Conservation (phyloP, 2,113 vertebrate genomes). For the Carassius carassius region DNA sequence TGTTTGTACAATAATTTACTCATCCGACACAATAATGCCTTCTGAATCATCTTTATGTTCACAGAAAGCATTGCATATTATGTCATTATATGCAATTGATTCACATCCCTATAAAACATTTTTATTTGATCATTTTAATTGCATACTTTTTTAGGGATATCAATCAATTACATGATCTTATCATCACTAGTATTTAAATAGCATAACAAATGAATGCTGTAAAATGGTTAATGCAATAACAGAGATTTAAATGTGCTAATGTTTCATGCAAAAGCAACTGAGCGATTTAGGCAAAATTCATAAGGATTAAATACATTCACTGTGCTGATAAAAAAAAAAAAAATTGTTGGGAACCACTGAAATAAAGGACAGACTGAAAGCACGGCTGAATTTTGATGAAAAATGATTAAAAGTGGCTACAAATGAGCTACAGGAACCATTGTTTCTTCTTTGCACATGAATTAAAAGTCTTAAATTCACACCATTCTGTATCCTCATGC, state of each 20-base stretch:
- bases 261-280: background rate
- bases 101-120: background rate
- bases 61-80: background rate
- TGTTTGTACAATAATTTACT: background rate
- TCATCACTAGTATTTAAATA: background rate
- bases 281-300: background rate
- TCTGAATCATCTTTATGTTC: background rate
- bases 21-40: background rate
- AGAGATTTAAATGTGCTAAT: background rate
- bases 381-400: slow-evolving; percentile 5
- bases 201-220: background rate
- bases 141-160: background rate
- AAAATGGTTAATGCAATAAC: background rate
- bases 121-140: background rate
- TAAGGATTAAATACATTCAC: background rate
- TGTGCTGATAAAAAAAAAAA: background rate
- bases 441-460: background rate
- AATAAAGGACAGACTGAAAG: background rate
- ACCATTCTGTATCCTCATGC: background rate
- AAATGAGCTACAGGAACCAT: background rate
- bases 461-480: background rate
- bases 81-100: no score
- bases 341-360: background rate
- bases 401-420: background rate
- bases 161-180: background rate